phyloP scores from a whole-genome alignment of 2,113 vertebrate species.

The Misgurnus mizolepis region DNA sequence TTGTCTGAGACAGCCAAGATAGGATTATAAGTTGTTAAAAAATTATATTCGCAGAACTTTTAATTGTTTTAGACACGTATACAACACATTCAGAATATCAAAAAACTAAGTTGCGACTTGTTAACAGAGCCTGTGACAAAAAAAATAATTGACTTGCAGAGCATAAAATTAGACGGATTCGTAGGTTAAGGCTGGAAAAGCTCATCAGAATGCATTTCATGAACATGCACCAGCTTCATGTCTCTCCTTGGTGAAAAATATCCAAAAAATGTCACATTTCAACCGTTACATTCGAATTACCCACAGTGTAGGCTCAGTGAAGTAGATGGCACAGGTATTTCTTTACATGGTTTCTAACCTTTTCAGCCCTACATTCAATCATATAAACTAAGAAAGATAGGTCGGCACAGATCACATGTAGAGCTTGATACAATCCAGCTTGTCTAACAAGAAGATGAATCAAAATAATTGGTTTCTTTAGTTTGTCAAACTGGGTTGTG shows the following conservation, averaged over 20 bases:
- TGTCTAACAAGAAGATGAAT: constrained; percentile 10
- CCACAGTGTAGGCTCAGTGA: not conserved
- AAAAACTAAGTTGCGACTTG: not conserved
- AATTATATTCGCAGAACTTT: not conserved
- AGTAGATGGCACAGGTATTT: not conserved
- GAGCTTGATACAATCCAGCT: constrained; percentile 2
- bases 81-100: not conserved
- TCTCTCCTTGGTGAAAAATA: not conserved
- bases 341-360: not conserved
- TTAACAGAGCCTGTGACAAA: not conserved
- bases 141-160: constrained; percentile 19
- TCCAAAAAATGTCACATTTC: not conserved
- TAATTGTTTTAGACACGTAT: not conserved
- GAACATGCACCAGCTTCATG: not conserved
- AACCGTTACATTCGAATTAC: not conserved
- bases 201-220: constrained; percentile 1
- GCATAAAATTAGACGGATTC: constrained; percentile 8
- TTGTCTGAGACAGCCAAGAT: constrained; percentile 1
- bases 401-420: not conserved
- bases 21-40: not conserved
- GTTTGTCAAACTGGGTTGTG: not conserved
- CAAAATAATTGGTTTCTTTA: not conserved
- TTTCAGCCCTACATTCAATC: not conserved
- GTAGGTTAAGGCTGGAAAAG: not conserved
- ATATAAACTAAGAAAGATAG: not conserved